Evolutionary conservation across 2,797 vertebrate genomes (phyloP), one percentile per base, ranked within the genome.

Genomic region (Limosa lapponica): DNA sequence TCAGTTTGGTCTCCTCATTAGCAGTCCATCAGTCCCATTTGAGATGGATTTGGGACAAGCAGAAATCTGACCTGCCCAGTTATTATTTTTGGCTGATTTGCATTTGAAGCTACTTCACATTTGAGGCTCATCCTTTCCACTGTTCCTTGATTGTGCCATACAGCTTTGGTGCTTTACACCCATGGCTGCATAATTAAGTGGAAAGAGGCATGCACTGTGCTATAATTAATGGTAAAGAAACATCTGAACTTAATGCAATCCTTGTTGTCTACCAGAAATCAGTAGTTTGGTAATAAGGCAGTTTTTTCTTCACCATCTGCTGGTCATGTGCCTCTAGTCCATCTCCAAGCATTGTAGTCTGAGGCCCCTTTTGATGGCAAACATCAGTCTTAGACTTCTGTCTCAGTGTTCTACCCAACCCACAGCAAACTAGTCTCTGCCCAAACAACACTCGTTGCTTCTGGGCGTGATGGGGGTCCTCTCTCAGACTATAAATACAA

Each of bases 171-270:
- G 27, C 13, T 69, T 72, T 37, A 49, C 11, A 54, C 4, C 6
- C 0, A 2, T 22, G 16, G 30, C n/a, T 80, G n/a, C 32, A 8
- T 20, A 71, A 54, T 27, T 43, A 64, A 71, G 18, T 30, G 18
- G 36, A 71, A 73, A 57, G 44, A 78, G 34, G 5, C 16, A 48
- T 0, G 0, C 10, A 23, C 7, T 1, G 0, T 11, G 18, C 8
- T 37, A 3, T 37, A 69, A 55, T 41, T 8, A 32, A 24, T 28
- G 8, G 24, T 37, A 55, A 82, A 66, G 46, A 30, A 10, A 46
- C 19, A 9, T 24, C 24, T 75, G 54, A 75, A 39, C 16, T 48
- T 34, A 19, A 6, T 8, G 19, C 52, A 13, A 8, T 30, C 34
- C 36, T 72, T 82, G 8, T n/a, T 3, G 4, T 37, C 34, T 84